These are phyloP conservation scores for Hesperia comma DNA, from an alignment of 2,888 invertebrate species.

Conservation along the genomic window DNA sequence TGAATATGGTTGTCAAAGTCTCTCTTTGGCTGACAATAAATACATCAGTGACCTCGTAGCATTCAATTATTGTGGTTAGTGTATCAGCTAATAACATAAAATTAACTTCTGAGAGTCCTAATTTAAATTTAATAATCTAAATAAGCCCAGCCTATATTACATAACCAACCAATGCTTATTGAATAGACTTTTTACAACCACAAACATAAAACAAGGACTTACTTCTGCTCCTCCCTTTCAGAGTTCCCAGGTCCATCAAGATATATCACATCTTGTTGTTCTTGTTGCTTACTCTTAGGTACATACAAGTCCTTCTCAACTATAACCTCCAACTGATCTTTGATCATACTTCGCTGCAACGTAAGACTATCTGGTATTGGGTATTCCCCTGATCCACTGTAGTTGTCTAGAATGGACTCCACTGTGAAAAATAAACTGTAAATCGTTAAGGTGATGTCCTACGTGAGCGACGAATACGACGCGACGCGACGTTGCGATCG, in stretches of 20 bases:
- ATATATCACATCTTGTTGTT: background rate
- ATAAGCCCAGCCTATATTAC: too few species aligned
- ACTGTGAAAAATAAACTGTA: slow-evolving; percentile 75
- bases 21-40: too few species aligned
- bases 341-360: slow-evolving; percentile 79
- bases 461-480: too few species aligned
- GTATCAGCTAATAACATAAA: too few species aligned
- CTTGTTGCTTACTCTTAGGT: slow-evolving; percentile 44
- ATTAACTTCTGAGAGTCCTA: too few species aligned
- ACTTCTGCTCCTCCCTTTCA: background rate
- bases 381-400: slow-evolving; percentile 73
- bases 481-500: too few species aligned
- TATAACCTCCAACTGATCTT: slow-evolving; percentile 85
- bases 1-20: too few species aligned
- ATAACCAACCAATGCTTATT: too few species aligned
- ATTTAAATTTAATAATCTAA: too few species aligned
- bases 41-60: too few species aligned
- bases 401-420: slow-evolving; percentile 83
- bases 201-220: background rate
- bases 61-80: too few species aligned
- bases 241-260: background rate
- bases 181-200: background rate
- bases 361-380: slow-evolving; percentile 82
- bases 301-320: slow-evolving; percentile 66
- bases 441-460: too few species aligned